phyloP scores from a whole-genome alignment of 2,797 vertebrate species.

The Dromococcyx pavoninus region DNA sequence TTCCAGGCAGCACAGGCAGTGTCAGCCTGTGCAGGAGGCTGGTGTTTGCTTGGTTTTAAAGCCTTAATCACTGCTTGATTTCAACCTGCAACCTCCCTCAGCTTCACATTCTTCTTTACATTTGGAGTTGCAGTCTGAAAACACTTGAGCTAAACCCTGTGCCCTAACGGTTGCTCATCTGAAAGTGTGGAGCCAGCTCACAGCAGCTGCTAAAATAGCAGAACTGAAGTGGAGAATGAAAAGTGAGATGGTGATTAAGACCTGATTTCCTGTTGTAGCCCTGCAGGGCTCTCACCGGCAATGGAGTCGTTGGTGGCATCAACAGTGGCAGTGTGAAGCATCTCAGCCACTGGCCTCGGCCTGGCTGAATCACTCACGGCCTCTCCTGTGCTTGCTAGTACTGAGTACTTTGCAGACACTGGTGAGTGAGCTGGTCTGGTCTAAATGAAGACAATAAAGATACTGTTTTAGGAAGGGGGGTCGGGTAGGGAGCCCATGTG shows the following conservation, averaged over 20 bases:
- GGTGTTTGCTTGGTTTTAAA: background rate
- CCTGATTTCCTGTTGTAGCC: constrained; percentile 14
- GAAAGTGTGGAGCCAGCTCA: background rate
- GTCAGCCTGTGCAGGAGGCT: background rate
- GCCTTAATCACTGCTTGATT: background rate
- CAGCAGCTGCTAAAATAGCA: constrained; percentile 53
- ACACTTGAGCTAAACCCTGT: background rate
- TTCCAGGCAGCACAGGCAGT: background rate
- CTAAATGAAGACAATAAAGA: fast-evolving
- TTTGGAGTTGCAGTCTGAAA: background rate
- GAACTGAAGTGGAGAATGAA: constrained; percentile 55
- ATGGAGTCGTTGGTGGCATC: background rate
- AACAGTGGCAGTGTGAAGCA: background rate
- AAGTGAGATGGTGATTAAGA: constrained; percentile 66
- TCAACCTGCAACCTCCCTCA: fast-evolving
- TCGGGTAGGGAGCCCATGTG: background rate
- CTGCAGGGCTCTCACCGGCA: background rate
- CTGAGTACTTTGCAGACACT: background rate
- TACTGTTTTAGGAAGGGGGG: background rate
- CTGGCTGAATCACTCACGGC: background rate
- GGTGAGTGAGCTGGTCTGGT: background rate
- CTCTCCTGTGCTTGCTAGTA: background rate
- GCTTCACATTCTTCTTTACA: background rate
- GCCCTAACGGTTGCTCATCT: background rate
- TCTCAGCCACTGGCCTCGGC: background rate